Base-by-base conservation (phyloP, 1,140 invertebrate species). In the Yoshiicerus persimilis region DNA sequence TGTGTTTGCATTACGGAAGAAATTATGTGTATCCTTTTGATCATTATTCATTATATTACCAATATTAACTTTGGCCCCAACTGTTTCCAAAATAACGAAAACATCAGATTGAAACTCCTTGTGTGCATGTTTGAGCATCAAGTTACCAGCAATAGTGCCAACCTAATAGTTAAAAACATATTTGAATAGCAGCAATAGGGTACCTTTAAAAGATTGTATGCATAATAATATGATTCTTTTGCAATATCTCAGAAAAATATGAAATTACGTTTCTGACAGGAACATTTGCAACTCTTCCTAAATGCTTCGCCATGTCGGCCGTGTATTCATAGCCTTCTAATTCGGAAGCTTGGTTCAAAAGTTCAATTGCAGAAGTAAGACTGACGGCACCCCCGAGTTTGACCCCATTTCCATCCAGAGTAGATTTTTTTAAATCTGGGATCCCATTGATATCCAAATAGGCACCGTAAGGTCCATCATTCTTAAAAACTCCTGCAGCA, bases 381-480 rank as follows among this genome's bases (percentile, higher is more conserved):
- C 94, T 93, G 34, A 95, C 92, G 85, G 95, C 96, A 4, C 93
- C 95, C 0, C 96, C 96, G 25, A 92, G 27, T 34, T 70, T 86
- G 25, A 90, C 80, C 11, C 86, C 75, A 20, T 86, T 20, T 23
- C 32, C 83, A 11, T 62, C 84, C 10, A 87, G 85, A 87, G 32
- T 89, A 11, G 62, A 70, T 38, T 87, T 87, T 56, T 94, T 94
- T 10, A 97, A 90, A 66, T 96, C 94, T 10, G 92, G 90, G 38
- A 97, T 94, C 20, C 94, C 94, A 62, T 95, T 95, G 32, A 97
- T 92, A 91, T 97, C 96, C 89, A 97, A 95, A 85, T 95, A 95
- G 77, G 95, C 92, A 88, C 95, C 9, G 93, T 93, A 90, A 92
- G 92, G 87, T 91, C 90, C 87, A 88, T 92, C 87, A 92, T 92